phyloP scores from a whole-genome alignment of 2,113 vertebrate species.

The Seriola dumerili region DNA sequence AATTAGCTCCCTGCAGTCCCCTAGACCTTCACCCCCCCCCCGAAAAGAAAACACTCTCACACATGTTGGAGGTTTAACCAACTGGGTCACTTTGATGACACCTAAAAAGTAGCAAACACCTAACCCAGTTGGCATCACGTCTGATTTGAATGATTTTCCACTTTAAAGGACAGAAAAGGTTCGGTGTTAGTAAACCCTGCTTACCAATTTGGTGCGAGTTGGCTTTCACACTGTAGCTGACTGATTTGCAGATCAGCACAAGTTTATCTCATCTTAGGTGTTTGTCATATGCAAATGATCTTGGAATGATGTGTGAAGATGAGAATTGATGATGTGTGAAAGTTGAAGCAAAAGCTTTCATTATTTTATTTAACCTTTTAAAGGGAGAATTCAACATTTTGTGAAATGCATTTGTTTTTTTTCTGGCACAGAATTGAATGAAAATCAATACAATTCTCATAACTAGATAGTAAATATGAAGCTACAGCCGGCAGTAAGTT shows the following conservation, averaged over 20 bases:
- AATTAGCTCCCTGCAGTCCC: constrained; percentile 86
- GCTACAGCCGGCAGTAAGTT: background rate
- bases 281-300: constrained; percentile 52
- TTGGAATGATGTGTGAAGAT: constrained; percentile 13
- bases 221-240: constrained; percentile 29
- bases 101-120: constrained; percentile 60
- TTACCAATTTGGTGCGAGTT: constrained; percentile 44
- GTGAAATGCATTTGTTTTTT: background rate
- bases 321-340: background rate
- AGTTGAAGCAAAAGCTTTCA: background rate
- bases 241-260: constrained; percentile 22
- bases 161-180: constrained; percentile 32
- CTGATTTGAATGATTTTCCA: constrained; percentile 73
- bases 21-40: constrained; percentile 67
- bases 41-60: constrained; percentile 83
- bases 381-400: background rate
- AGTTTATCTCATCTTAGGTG: constrained; percentile 10
- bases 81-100: constrained; percentile 81
- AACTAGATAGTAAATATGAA: background rate
- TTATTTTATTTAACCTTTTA: background rate
- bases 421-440: background rate
- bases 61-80: constrained; percentile 82
- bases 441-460: background rate
- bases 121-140: constrained; percentile 62
- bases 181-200: constrained; percentile 31